These are phyloP conservation scores for Congeria kusceri DNA, from an alignment of 2,888 invertebrate species.

Conservation along the genomic window DNA sequence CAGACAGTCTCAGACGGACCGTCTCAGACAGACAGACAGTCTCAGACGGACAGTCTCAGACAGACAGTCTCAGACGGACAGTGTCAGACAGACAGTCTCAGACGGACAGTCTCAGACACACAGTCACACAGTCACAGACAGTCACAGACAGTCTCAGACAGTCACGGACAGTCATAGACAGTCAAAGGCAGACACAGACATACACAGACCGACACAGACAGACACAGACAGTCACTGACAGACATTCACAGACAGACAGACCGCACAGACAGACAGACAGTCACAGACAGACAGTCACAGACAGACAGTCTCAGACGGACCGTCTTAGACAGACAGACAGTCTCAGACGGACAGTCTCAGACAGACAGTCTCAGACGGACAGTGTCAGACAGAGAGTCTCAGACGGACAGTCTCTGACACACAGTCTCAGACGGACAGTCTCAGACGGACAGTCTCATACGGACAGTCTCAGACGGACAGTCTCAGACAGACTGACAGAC, in stretches of 20 bases:
- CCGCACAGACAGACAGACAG: too few relatives aligned
- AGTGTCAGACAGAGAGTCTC: neutral
- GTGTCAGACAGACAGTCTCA: conserved; percentile 23
- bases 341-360: conserved; percentile 28
- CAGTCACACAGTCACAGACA: conserved; percentile 41
- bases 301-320: conserved; percentile 27
- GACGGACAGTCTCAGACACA: conserved; percentile 38
- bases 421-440: conserved; percentile 8
- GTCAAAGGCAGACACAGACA: too few relatives aligned
- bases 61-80: conserved; percentile 40
- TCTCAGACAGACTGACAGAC: too few relatives aligned
- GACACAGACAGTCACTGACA: too few relatives aligned
- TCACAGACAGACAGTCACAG: conserved; percentile 17
- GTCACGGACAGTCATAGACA: too few relatives aligned
- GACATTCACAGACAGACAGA: too few relatives aligned
- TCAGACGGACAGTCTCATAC: conserved; percentile 12
- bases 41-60: conserved; percentile 40
- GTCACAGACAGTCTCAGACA: conserved; percentile 17
- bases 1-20: too few relatives aligned
- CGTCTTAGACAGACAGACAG: conserved; percentile 48
- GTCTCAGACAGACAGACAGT: too few relatives aligned
- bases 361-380: conserved; percentile 11
- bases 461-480: neutral
- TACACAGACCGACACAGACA: too few relatives aligned
- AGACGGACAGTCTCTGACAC: neutral